Conservation (phyloP, 2,113 vertebrate species). For the Lates calcarifer region DNA sequence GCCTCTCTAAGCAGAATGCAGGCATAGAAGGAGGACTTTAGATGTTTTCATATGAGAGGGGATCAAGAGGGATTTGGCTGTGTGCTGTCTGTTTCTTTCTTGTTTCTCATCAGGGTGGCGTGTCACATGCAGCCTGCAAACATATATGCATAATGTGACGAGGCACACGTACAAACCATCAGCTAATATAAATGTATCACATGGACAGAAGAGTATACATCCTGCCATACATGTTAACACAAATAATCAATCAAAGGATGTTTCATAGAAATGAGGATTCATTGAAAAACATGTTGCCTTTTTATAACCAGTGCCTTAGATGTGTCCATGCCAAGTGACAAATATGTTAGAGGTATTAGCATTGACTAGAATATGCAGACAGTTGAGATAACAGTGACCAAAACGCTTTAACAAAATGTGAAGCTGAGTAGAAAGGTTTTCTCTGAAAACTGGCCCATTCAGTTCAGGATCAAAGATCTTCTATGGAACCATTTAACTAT, state of each 20-base stretch:
- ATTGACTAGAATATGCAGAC: not conserved
- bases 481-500: not conserved
- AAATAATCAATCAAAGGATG: constrained; percentile 33
- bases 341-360: not conserved
- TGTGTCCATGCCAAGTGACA: not conserved
- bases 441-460: not conserved
- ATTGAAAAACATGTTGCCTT: constrained; percentile 11
- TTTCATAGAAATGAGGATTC: constrained; percentile 13
- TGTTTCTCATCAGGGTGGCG: constrained; percentile 19
- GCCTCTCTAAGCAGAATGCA: constrained; percentile 61
- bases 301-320: not conserved
- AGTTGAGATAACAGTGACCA: not conserved
- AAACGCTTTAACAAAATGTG: not conserved
- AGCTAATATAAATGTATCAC: constrained; percentile 2
- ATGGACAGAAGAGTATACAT: constrained; percentile 10
- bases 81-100: constrained; percentile 29
- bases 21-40: constrained; percentile 33
- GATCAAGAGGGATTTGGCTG: constrained; percentile 58
- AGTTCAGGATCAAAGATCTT: not conserved
- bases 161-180: constrained; percentile 33
- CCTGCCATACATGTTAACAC: not conserved
- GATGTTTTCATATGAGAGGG: constrained; percentile 52
- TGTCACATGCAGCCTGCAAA: constrained; percentile 15
- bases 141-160: constrained; percentile 35
- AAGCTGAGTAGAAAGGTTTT: not conserved